Conservation (phyloP, 2,888 invertebrate species). For the Plebejus melissa region DNA sequence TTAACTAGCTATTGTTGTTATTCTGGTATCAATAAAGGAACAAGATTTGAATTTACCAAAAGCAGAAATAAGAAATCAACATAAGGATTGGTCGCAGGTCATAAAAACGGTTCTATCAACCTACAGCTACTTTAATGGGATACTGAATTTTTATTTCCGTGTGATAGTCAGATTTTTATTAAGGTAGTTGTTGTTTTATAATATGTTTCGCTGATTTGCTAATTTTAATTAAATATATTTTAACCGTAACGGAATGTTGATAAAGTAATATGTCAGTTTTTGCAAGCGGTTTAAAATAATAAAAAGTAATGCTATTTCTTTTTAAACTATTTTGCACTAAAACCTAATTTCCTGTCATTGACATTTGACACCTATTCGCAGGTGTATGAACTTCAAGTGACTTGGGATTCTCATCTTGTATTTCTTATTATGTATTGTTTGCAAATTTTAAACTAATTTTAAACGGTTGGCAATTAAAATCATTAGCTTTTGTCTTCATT, state of each 20-base stretch:
- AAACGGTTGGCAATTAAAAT: conserved; percentile 9
- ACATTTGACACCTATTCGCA: conserved; percentile 5
- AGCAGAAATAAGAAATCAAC: not conserved
- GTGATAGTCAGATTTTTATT: not conserved
- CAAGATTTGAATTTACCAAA: not conserved
- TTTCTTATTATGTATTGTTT: conserved; percentile 15
- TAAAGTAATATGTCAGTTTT: no score
- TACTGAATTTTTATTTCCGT: not conserved
- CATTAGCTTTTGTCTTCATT: not conserved
- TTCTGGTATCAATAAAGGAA: conserved; percentile 7
- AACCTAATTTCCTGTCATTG: conserved; percentile 12
- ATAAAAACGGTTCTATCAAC: conserved; percentile 7
- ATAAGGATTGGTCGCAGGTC: not conserved
- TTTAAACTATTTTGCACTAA: not conserved
- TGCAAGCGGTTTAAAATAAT: not conserved
- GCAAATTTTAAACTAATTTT: conserved; percentile 12
- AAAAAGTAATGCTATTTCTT: not conserved
- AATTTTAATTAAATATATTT: not conserved
- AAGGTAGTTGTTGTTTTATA: not conserved
- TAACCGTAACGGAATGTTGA: not conserved
- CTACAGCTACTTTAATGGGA: conserved; percentile 9
- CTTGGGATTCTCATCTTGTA: not conserved
- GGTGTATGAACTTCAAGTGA: conserved; percentile 12
- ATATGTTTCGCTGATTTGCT: not conserved
- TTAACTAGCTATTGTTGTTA: not conserved